These are phyloP conservation scores for Megaptera novaeangliae DNA, from an alignment of 2,113 vertebrate genomes.

Conservation along the genomic window DNA sequence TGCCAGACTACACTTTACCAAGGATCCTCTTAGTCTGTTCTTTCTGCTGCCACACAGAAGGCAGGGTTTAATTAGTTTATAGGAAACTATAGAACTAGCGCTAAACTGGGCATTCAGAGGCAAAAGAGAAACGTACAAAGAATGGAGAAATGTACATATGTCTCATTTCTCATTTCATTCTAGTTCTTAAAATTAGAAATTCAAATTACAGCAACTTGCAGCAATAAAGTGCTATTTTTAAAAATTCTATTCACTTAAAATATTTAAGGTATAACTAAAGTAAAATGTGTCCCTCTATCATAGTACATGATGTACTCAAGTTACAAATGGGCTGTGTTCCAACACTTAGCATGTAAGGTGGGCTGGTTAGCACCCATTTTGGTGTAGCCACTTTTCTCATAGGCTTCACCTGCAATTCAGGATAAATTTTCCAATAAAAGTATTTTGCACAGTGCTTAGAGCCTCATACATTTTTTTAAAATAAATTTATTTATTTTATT, in stretches of 20 bases:
- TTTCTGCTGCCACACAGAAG: neutral
- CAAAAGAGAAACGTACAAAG: neutral
- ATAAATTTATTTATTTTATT: no score
- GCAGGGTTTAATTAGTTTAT: neutral
- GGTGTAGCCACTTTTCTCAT: neutral
- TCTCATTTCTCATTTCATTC: neutral
- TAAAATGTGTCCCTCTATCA: neutral
- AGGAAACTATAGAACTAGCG: neutral
- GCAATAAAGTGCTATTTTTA: neutral
- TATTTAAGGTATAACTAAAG: neutral
- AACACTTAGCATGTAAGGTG: neutral
- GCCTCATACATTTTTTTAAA: neutral
- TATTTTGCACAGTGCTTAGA: neutral
- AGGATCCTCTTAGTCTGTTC: neutral
- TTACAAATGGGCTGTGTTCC: neutral
- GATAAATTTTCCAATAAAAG: neutral
- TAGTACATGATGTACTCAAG: neutral
- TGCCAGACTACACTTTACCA: neutral
- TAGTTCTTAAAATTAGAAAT: neutral
- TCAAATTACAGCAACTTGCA: neutral
- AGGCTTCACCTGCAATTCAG: neutral
- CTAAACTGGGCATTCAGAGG: neutral
- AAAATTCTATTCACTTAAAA: neutral
- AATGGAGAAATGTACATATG: neutral
- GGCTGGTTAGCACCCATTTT: neutral